Evolutionary conservation across 2,888 invertebrate species (phyloP).

Genomic region (Netelia inedita): DNA sequence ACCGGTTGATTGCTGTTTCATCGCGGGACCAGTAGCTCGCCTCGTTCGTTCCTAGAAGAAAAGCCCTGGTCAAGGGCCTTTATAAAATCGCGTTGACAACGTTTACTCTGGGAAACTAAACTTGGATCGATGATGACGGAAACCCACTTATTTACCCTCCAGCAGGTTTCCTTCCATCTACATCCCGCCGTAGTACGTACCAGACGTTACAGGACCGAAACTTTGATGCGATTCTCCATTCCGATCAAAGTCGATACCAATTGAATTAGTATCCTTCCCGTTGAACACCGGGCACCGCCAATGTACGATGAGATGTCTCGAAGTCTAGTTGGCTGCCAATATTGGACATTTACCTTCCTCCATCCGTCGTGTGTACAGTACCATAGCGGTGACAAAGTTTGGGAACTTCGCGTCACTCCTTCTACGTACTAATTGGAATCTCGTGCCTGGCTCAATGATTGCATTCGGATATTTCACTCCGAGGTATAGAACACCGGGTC

Average conservation of each 20-base stretch:
- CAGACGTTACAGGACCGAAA: conserved; percentile 24
- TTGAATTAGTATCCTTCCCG: conserved; percentile 57
- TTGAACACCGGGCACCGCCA: conserved; percentile 40
- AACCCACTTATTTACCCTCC: conserved; percentile 45
- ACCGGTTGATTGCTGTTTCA: not conserved
- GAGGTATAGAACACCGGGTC: not conserved
- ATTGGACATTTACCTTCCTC: conserved; percentile 24
- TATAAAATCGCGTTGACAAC: conserved; percentile 1
- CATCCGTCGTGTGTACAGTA: not conserved
- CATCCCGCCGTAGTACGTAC: not conserved
- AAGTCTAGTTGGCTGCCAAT: conserved; percentile 21
- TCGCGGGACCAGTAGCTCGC: not conserved
- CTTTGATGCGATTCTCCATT: conserved; percentile 56
- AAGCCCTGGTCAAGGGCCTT: not conserved
- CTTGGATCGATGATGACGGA: conserved; percentile 39
- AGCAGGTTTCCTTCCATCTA: conserved; percentile 26
- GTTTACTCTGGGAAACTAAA: conserved; percentile 14
- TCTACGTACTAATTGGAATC: conserved; percentile 39
- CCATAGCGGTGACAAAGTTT: conserved; percentile 8
- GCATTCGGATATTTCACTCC: conserved; percentile 8
- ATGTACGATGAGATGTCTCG: conserved; percentile 18
- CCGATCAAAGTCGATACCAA: conserved; percentile 60
- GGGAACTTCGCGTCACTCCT: not conserved
- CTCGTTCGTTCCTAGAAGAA: too few species aligned
- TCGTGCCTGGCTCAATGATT: conserved; percentile 41